phyloP scores from a whole-genome alignment of 1,140 invertebrate species.

The Heliconius nattereri region DNA sequence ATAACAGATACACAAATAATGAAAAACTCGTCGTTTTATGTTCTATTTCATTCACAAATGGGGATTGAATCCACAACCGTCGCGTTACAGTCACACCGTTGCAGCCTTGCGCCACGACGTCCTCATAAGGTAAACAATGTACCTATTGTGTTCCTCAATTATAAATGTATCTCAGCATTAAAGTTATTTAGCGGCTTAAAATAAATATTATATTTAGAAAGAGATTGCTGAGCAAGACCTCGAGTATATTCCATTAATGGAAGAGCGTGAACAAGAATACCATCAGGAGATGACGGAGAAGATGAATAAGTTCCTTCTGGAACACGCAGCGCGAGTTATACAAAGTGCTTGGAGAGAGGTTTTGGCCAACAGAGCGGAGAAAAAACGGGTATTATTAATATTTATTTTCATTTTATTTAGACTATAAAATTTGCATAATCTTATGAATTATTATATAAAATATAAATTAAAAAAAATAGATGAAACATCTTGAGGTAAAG shows the following conservation, averaged over 20 bases:
- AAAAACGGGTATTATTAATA: conserved; percentile 69
- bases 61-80: not conserved
- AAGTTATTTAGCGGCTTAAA: no score
- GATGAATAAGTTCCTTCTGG: conserved; percentile 69
- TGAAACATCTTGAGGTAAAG: not conserved
- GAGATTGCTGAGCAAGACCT: conserved; percentile 72
- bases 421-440: no score
- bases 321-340: conserved; percentile 74
- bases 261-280: conserved; percentile 75
- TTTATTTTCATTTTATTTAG: no score
- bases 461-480: not conserved
- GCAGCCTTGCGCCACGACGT: no score
- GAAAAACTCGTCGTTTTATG: no score
- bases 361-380: conserved; percentile 68
- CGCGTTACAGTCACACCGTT: not conserved
- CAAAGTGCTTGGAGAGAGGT: conserved; percentile 73
- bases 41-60: not conserved
- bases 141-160: no score
- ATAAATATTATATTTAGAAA: not conserved
- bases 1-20: no score
- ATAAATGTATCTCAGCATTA: no score
- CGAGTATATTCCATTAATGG: conserved; percentile 76
- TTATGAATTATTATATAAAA: no score
- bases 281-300: conserved; percentile 74
- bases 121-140: not conserved